These are phyloP conservation scores for Callyntrura sp. DNA, from an alignment of 2,888 invertebrate genomes.

Conservation along the genomic window DNA sequence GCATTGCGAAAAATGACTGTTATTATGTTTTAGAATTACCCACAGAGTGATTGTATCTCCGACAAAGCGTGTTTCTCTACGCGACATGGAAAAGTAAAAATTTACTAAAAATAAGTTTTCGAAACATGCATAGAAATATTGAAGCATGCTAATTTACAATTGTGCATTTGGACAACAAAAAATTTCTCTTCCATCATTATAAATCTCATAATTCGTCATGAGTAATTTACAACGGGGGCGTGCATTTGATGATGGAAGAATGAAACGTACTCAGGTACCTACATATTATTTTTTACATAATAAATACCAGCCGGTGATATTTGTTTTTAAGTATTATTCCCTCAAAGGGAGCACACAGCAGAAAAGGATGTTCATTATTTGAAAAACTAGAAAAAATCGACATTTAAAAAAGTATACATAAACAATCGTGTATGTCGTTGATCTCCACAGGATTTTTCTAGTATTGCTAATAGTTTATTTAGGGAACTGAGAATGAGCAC, in stretches of 20 bases:
- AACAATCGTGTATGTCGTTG: slow-evolving; percentile 31
- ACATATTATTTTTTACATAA: not conserved
- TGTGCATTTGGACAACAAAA: not conserved
- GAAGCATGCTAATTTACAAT: not conserved
- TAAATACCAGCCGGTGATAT: not conserved
- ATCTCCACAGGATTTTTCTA: slow-evolving; percentile 46
- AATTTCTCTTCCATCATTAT: not conserved
- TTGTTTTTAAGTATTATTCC: not conserved
- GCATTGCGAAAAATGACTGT: too few relatives aligned
- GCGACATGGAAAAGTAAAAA: too few relatives aligned
- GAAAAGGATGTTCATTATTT: slow-evolving; percentile 46
- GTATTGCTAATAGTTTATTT: slow-evolving; percentile 53
- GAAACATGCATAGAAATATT: not conserved
- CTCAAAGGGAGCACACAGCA: slow-evolving; percentile 1
- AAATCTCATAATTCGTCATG: slow-evolving; percentile 24
- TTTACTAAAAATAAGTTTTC: not conserved
- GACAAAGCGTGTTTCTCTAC: too few relatives aligned
- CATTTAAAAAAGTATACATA: slow-evolving; percentile 49
- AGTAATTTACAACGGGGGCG: slow-evolving; percentile 32
- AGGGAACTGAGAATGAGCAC: slow-evolving; percentile 34
- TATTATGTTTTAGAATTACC: too few relatives aligned
- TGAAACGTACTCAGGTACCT: not conserved
- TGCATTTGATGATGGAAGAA: slow-evolving; percentile 12
- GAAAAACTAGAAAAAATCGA: slow-evolving; percentile 34
- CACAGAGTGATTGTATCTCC: too few relatives aligned